phyloP scores from a whole-genome alignment of 2,888 invertebrate genomes.

The Lagria hirta region DNA sequence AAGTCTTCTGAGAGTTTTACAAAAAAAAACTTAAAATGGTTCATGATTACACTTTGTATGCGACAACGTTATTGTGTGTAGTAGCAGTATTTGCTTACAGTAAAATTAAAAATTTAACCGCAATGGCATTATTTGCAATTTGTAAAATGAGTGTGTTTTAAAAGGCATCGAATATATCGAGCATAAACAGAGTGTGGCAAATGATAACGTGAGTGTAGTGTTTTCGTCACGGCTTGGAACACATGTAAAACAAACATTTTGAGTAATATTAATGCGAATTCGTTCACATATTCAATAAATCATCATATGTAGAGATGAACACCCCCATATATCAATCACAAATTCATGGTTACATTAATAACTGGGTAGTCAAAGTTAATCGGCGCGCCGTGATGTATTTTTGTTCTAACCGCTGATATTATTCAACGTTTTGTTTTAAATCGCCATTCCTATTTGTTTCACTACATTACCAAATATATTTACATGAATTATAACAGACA shows the following conservation, averaged over 20 bases:
- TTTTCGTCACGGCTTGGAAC: slow-evolving; percentile 22
- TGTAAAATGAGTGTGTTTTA: slow-evolving; percentile 1
- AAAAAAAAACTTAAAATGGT: too few relatives aligned
- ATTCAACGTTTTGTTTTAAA: slow-evolving; percentile 24
- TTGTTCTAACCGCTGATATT: slow-evolving; percentile 25
- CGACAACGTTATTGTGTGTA: too few relatives aligned
- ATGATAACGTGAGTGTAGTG: slow-evolving; percentile 26
- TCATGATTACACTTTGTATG: too few relatives aligned
- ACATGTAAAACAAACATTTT: slow-evolving; percentile 29
- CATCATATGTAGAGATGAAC: slow-evolving; percentile 28
- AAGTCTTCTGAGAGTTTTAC: too few relatives aligned
- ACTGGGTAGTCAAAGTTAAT: slow-evolving; percentile 29
- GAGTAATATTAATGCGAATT: slow-evolving; percentile 29
- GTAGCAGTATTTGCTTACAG: too few relatives aligned
- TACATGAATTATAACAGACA: slow-evolving; percentile 20
- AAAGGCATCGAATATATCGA: slow-evolving; percentile 7
- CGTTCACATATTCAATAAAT: slow-evolving; percentile 30
- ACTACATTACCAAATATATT: slow-evolving; percentile 18
- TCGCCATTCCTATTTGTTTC: slow-evolving; percentile 12
- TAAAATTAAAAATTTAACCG: too few relatives aligned
- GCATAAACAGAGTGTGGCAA: slow-evolving; percentile 16
- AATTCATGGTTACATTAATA: slow-evolving; percentile 28
- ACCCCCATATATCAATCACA: slow-evolving; percentile 30
- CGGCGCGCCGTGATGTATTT: slow-evolving; percentile 26
- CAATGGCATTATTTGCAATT: slow-evolving; percentile 8